phyloP scores from a whole-genome alignment of 1,140 invertebrate genomes.

The Pantala flavescens region DNA sequence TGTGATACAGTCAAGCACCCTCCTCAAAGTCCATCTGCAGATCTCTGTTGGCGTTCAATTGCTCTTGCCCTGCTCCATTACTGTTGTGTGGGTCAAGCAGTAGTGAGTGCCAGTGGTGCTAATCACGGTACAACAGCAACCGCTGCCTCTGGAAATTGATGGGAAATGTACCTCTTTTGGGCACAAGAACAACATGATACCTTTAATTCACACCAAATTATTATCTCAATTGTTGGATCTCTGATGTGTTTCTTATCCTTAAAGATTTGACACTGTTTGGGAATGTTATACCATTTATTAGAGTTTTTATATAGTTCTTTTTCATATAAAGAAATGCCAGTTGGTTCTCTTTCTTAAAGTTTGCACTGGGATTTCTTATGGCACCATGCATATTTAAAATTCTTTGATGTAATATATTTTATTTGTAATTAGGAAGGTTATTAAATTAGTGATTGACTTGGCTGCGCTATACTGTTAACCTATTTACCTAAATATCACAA shows the following conservation, averaged over 20 bases:
- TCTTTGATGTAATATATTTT: background rate
- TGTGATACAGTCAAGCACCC: background rate
- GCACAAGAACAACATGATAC: background rate
- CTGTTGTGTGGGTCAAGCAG: background rate
- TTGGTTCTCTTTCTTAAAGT: background rate
- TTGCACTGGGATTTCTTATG: background rate
- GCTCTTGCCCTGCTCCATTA: background rate
- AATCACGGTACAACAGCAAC: background rate
- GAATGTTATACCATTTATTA: background rate
- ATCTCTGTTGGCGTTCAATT: background rate
- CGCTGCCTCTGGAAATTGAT: background rate
- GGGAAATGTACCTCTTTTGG: background rate
- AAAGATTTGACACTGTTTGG: background rate
- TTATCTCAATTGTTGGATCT: conserved; percentile 6
- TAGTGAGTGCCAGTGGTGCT: background rate
- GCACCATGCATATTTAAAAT: background rate
- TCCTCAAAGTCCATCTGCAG: background rate
- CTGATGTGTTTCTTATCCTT: background rate
- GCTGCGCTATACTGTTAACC: background rate
- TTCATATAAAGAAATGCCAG: background rate
- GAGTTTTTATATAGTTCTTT: background rate
- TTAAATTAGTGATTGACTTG: background rate
- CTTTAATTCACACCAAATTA: background rate
- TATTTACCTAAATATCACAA: background rate
- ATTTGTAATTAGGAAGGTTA: background rate